Conservation (phyloP, 2,797 vertebrate species). For the Siniperca scherzeri region DNA sequence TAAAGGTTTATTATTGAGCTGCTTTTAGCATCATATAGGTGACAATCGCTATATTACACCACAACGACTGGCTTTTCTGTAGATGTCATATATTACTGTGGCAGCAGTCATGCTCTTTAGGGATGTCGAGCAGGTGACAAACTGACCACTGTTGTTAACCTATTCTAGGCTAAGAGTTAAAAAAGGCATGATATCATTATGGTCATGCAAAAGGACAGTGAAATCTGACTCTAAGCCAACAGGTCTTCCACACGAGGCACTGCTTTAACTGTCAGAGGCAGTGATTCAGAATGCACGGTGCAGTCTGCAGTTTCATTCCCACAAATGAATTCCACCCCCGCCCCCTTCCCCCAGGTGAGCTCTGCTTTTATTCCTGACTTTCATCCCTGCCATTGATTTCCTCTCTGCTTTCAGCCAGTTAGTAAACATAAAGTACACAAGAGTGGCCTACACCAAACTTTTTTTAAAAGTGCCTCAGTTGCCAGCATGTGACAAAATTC, state of each 20-base stretch:
- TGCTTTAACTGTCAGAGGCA: conserved; percentile 31
- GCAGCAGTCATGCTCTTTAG: neutral
- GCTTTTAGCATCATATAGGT: neutral
- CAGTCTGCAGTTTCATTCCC: conserved; percentile 14
- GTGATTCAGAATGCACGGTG: neutral
- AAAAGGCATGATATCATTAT: conserved; percentile 37
- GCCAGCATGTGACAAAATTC: neutral
- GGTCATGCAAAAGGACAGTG: conserved; percentile 31
- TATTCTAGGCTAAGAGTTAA: conserved; percentile 36
- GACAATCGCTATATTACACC: neutral
- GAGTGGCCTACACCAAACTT: neutral
- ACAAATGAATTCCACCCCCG: neutral
- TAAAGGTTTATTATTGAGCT: neutral
- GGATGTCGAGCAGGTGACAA: neutral
- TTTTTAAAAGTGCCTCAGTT: neutral
- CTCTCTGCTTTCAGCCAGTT: conserved; percentile 1
- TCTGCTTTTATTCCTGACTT: conserved; percentile 32
- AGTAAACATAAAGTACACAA: neutral
- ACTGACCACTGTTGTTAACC: conserved; percentile 24
- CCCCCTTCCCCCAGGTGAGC: conserved; percentile 27
- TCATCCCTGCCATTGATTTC: conserved; percentile 40
- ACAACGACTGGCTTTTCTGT: neutral
- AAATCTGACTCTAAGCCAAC: conserved; percentile 44
- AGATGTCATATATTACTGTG: neutral
- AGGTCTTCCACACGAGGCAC: conserved; percentile 41